Percentiles rank a stretch among this genome's conserved stretches.
Evolutionary conservation across 2,888 invertebrate genomes (phyloP).

Genomic region (Mythimna vitellina): DNA sequence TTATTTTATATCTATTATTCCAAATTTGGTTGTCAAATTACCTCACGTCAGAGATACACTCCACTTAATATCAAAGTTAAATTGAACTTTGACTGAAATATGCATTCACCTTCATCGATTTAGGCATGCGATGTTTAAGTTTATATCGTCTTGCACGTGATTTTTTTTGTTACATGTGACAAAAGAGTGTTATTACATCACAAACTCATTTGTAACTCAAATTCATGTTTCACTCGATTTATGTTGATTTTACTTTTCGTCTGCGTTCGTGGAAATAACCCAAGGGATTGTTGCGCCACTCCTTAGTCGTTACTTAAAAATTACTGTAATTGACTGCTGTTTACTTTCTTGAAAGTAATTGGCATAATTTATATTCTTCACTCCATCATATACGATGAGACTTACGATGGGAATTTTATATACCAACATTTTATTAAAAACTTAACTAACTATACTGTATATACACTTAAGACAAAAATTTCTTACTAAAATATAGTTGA

Average conservation of each 20-base stretch:
- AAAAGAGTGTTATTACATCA: slow-evolving; percentile 61
- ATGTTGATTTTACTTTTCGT: slow-evolving; percentile 68
- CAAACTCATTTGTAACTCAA: slow-evolving; percentile 66
- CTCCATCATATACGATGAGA: neutral
- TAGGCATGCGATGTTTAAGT: neutral
- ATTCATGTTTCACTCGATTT: slow-evolving; percentile 57
- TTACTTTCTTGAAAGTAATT: slow-evolving; percentile 17
- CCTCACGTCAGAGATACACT: neutral
- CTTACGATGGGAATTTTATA: neutral
- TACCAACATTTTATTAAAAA: neutral
- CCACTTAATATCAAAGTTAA: slow-evolving; percentile 13
- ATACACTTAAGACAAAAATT: too few relatives aligned
- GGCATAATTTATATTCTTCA: slow-evolving; percentile 6
- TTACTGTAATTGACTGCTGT: slow-evolving; percentile 1
- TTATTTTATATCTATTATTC: neutral
- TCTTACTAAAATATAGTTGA: too few relatives aligned
- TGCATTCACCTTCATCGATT: neutral
- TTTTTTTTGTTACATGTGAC: slow-evolving; percentile 62
- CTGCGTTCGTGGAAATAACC: slow-evolving; percentile 37
- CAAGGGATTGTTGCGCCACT: slow-evolving; percentile 25
- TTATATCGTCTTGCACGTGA: slow-evolving; percentile 66
- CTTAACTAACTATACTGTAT: too few relatives aligned
- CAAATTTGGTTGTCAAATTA: slow-evolving; percentile 7
- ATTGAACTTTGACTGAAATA: neutral
- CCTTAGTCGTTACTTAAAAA: slow-evolving; percentile 8